Base-by-base conservation (phyloP, 2,113 vertebrate species). In the Phalacrocorax carbo region DNA sequence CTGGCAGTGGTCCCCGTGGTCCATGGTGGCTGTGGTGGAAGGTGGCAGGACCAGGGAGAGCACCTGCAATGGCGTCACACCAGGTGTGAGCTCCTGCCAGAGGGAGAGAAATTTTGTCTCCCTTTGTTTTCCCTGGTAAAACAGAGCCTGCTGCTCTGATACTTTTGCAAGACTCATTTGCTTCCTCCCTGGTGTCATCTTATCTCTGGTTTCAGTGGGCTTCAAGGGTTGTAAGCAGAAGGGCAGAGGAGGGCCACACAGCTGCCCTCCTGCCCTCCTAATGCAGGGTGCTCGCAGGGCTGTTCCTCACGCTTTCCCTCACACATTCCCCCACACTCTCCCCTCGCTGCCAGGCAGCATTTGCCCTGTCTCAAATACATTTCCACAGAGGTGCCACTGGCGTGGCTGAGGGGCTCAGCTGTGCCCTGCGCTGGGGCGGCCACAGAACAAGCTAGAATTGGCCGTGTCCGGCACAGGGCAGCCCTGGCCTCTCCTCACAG, bases 251-350 rank as follows among this genome's bases (percentile, higher is more conserved):
- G 17, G 64, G 38, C 34, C 40, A 7, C 1, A 2, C 34, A 38
- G 29, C 18, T 71, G 62, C 15, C 29, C 19, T 61, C 34, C 38
- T 0, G 2, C 48, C n/a, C 34, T 48, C 15, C 29, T 14, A 30
- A 40, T 0, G 0, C 26, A 12, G 38, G 17, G 25, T 11, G 6
- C 44, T 46, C 11, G 0, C 29, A 6, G 19, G 46, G 38, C 46
- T 10, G 29, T 4, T 46, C 27, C 22, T 60, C 29, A 8, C 14
- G 1, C 15, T 17, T 17, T 17, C 22, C 34, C 38, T 76, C 40
- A 8, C 6, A 1, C 38, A 18, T 11, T 32, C 11, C 48, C n/a
- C 15, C 48, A 30, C 18, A 7, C 27, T n/a, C 40, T 42, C 8
- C 21, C 17, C 58, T 44, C 4, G 0, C 20, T 52, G 82, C 32